Evolutionary conservation across 2,888 invertebrate species (phyloP).

Genomic region (Cynaeus angustus): DNA sequence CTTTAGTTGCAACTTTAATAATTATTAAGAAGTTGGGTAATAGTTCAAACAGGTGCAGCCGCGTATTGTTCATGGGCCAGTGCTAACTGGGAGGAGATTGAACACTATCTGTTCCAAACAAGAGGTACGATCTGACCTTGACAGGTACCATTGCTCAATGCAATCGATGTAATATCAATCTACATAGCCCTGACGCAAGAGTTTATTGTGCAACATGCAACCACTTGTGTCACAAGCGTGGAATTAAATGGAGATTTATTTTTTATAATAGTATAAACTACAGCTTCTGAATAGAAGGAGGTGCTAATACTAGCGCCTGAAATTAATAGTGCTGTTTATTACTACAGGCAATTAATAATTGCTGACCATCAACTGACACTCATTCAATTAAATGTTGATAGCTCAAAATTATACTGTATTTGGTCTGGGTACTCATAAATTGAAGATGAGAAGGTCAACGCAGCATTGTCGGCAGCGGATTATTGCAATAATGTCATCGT

Average conservation of each 20-base stretch:
- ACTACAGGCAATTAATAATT: neutral
- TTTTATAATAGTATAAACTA: conserved; percentile 18
- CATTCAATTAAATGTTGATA: neutral
- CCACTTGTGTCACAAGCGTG: conserved; percentile 48
- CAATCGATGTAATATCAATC: conserved; percentile 55
- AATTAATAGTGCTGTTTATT: neutral
- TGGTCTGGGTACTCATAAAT: conserved; percentile 1
- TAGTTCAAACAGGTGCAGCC: conserved; percentile 52
- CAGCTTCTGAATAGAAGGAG: neutral
- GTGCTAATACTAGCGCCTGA: neutral
- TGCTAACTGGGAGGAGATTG: conserved; percentile 25
- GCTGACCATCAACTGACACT: neutral
- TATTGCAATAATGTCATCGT: conserved; percentile 27
- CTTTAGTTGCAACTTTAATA: conserved; percentile 36
- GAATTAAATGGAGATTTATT: conserved; percentile 42
- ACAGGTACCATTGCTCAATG: conserved; percentile 54
- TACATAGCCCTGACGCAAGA: conserved; percentile 54
- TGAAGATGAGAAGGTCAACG: conserved; percentile 30
- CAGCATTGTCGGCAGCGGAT: conserved; percentile 27
- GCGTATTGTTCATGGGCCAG: conserved; percentile 40
- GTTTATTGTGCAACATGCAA: conserved; percentile 49
- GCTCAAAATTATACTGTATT: neutral
- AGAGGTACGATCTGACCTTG: conserved; percentile 53
- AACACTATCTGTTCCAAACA: conserved; percentile 42
- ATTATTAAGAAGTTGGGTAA: conserved; percentile 43